Evolutionary conservation across 2,113 vertebrate species (phyloP).

Genomic region (Eira barbara): DNA sequence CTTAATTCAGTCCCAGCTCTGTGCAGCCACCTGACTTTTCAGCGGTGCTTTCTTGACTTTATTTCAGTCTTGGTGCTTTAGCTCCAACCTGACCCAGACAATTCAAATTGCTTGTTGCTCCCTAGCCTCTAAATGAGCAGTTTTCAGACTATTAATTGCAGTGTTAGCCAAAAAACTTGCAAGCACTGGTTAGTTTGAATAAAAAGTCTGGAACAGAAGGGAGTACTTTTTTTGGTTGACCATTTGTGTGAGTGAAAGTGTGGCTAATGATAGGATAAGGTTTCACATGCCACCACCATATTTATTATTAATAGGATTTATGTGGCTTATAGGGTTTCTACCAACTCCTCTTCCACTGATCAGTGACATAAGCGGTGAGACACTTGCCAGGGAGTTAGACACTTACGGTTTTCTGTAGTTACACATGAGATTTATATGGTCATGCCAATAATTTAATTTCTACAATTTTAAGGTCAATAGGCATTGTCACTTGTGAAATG

Average conservation of each 20-base stretch:
- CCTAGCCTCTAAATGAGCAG: neutral
- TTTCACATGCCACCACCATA: neutral
- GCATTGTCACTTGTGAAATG: slow-evolving; percentile 25
- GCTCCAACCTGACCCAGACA: neutral
- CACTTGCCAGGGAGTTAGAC: neutral
- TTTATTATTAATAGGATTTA: neutral
- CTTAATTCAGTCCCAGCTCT: neutral
- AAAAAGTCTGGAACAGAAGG: neutral
- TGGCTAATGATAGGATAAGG: neutral
- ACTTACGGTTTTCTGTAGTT: neutral
- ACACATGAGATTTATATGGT: slow-evolving; percentile 2
- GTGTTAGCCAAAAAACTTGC: neutral
- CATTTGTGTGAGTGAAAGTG: neutral
- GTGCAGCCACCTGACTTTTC: neutral
- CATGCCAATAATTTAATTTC: slow-evolving; percentile 51
- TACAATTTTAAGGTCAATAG: slow-evolving; percentile 45
- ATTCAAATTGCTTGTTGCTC: neutral
- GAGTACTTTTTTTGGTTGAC: slow-evolving; percentile 15
- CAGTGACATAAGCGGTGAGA: neutral
- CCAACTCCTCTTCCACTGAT: neutral
- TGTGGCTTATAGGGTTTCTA: neutral
- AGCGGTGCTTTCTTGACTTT: neutral
- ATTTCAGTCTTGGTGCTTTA: neutral
- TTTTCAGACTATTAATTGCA: neutral
- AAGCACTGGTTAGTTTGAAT: slow-evolving; percentile 1